These are phyloP conservation scores for Cricetomys ansorgei DNA, from an alignment of 2,113 vertebrate genomes.

Conservation along the genomic window DNA sequence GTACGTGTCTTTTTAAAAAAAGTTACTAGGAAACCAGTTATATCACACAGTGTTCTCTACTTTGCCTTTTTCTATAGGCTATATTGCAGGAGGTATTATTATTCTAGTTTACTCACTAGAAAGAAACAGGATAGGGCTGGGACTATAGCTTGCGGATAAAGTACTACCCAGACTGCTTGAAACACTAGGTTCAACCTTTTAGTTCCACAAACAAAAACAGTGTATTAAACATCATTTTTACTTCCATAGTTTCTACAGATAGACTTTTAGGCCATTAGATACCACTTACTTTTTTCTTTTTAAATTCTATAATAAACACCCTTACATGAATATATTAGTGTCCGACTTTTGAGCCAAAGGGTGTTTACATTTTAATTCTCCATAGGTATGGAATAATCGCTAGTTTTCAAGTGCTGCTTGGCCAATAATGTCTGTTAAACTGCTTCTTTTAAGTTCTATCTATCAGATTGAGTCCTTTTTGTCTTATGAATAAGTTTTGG, in stretches of 20 bases:
- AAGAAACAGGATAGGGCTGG: neutral
- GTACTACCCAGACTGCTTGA: no score
- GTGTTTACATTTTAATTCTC: neutral
- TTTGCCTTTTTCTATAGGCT: neutral
- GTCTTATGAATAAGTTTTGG: neutral
- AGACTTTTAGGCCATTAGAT: neutral
- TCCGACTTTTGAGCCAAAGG: neutral
- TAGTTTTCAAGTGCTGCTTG: neutral
- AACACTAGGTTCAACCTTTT: neutral
- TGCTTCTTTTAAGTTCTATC: neutral
- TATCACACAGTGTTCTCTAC: neutral
- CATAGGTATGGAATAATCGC: neutral
- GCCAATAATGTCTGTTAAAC: neutral
- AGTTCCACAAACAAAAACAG: neutral
- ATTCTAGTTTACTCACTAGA: neutral
- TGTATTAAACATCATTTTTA: neutral
- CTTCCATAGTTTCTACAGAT: neutral
- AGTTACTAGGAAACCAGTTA: neutral
- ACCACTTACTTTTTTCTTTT: neutral
- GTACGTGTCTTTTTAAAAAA: slow-evolving; percentile 11
- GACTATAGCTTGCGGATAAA: neutral
- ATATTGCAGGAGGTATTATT: neutral
- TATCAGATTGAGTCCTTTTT: neutral
- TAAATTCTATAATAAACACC: neutral
- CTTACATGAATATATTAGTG: neutral